Conservation (phyloP, 2,113 vertebrate genomes). For the Xyliphius kryptos region DNA sequence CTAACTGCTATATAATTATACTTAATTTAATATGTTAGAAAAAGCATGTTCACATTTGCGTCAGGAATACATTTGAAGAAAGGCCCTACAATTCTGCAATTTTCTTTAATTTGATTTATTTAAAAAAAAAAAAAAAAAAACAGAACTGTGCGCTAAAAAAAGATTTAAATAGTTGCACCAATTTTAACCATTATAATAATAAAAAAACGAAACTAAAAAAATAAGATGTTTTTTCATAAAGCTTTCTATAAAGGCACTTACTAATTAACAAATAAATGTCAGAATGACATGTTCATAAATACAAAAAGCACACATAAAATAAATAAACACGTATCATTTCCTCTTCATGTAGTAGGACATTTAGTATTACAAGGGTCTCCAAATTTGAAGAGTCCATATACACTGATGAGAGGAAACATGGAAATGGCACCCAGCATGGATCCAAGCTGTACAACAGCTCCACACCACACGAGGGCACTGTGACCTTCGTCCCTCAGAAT, state of each 20-base stretch:
- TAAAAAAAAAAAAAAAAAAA: too few species aligned
- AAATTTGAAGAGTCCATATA: conserved; percentile 65
- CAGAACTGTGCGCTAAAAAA: too few species aligned
- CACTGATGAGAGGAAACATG: conserved; percentile 72
- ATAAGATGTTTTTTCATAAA: background rate
- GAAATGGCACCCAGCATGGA: conserved; percentile 73
- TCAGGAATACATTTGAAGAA: too few species aligned
- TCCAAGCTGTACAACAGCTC: conserved; percentile 75
- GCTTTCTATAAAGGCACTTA: conserved; percentile 4
- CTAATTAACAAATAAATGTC: background rate
- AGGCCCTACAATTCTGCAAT: too few species aligned
- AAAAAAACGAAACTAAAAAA: background rate
- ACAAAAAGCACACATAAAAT: too few species aligned
- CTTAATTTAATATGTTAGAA: too few species aligned
- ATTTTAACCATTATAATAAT: background rate
- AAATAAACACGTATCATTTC: too few species aligned
- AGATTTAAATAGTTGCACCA: background rate
- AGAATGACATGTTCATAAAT: background rate
- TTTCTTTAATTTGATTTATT: too few species aligned
- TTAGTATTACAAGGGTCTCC: conserved; percentile 70
- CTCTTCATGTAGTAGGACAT: conserved; percentile 56
- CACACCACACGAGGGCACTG: too few species aligned
- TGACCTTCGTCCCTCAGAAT: conserved; percentile 74
- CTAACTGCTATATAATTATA: too few species aligned
- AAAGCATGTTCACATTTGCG: too few species aligned